Conservation (phyloP, 1,140 invertebrate species). For the Anthonomus grandis region DNA sequence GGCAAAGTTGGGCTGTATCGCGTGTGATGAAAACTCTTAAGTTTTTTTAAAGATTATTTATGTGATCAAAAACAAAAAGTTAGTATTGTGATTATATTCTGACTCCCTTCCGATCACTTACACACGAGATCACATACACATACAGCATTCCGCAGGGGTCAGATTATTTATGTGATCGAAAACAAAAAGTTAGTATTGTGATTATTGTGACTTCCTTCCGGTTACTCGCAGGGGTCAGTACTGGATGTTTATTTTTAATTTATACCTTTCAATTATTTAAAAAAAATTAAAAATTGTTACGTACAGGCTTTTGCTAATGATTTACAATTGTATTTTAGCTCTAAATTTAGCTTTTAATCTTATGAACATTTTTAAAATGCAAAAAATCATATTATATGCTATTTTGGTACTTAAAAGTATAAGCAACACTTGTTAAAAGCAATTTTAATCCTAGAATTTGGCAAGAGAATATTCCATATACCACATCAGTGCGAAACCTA, state of each 20-base stretch:
- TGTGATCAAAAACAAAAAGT: not conserved
- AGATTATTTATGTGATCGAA: not conserved
- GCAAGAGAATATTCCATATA: too few relatives aligned
- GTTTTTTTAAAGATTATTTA: not conserved
- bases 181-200: not conserved
- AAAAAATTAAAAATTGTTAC: not conserved
- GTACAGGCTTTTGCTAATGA: not conserved
- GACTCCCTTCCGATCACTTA: not conserved
- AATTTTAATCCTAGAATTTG: too few relatives aligned
- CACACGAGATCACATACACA: too few relatives aligned
- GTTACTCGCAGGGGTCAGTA: not conserved
- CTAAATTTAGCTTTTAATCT: not conserved
- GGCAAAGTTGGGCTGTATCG: not conserved
- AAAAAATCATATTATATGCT: not conserved
- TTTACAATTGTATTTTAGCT: too few relatives aligned
- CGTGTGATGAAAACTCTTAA: not conserved
- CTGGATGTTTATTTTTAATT: not conserved
- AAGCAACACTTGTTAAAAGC: too few relatives aligned
- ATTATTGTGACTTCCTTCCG: not conserved
- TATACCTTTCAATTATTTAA: not conserved
- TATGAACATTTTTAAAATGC: not conserved
- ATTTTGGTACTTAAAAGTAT: not conserved
- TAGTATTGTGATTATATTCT: not conserved
- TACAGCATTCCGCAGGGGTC: not conserved
- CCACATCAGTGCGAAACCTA: too few relatives aligned